Evolutionary conservation across 2,888 invertebrate species (phyloP).

Genomic region (Agonopterix arenella): DNA sequence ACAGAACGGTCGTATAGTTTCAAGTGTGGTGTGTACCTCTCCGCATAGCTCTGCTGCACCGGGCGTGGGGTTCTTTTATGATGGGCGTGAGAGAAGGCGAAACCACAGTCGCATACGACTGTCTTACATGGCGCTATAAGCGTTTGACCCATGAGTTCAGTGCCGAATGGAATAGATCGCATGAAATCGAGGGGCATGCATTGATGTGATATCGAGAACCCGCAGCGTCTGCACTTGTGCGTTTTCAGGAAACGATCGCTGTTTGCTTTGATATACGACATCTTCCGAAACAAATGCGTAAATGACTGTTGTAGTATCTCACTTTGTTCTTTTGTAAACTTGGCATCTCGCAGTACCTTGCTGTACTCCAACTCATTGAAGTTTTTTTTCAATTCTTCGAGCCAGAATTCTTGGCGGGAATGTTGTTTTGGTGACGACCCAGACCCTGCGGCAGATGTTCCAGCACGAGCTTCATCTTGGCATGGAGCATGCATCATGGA

Average conservation of each 20-base stretch:
- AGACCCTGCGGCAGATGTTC: conserved; percentile 1
- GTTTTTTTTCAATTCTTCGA: neutral
- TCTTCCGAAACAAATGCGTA: neutral
- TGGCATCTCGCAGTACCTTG: neutral
- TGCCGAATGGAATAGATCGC: neutral
- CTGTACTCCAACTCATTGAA: neutral
- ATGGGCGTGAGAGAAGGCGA: neutral
- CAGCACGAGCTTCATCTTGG: conserved; percentile 2
- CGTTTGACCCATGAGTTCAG: neutral
- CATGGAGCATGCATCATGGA: conserved; percentile 1
- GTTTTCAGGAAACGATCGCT: conserved; percentile 3
- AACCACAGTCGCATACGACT: neutral
- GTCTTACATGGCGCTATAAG: neutral
- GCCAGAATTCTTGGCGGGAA: too few relatives aligned
- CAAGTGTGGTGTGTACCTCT: neutral
- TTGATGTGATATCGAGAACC: neutral
- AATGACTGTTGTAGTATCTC: neutral
- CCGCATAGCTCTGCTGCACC: neutral
- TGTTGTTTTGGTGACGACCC: neutral
- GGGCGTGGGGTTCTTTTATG: neutral
- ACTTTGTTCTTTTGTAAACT: neutral
- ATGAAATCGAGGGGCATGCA: neutral
- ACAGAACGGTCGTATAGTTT: neutral
- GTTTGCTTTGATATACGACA: neutral
- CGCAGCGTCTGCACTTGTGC: conserved; percentile 1